Evolutionary conservation across 2,888 invertebrate genomes (phyloP).

Genomic region (Ectropis crepuscularia): DNA sequence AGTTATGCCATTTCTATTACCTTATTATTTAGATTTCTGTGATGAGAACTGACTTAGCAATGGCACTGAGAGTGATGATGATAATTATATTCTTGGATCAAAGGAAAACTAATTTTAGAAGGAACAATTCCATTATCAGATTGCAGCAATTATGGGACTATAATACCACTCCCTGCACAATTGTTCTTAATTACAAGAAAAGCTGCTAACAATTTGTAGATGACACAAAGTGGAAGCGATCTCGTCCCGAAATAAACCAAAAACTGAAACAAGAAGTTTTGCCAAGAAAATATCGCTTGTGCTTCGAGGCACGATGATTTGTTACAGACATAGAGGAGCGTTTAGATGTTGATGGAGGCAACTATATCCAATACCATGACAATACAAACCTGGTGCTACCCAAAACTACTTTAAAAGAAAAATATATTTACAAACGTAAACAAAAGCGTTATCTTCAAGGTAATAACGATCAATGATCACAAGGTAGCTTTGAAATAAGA

Average conservation of each 20-base stretch:
- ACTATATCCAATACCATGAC: constrained; percentile 52
- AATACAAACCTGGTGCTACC: constrained; percentile 27
- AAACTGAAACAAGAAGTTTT: constrained; percentile 68
- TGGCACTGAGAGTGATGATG: too few species aligned
- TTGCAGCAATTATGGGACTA: constrained; percentile 6
- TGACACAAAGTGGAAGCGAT: constrained; percentile 57
- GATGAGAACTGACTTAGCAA: too few species aligned
- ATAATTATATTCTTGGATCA: too few species aligned
- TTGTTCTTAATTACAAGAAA: constrained; percentile 44
- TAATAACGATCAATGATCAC: constrained; percentile 1
- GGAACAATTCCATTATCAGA: constrained; percentile 3
- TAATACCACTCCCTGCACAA: constrained; percentile 8
- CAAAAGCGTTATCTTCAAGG: constrained; percentile 18
- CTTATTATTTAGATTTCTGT: too few species aligned
- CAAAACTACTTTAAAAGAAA: constrained; percentile 23
- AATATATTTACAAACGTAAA: constrained; percentile 18
- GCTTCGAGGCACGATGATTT: constrained; percentile 51
- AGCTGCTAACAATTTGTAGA: constrained; percentile 45
- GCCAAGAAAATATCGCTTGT: constrained; percentile 69
- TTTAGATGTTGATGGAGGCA: constrained; percentile 52
- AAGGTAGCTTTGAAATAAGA: constrained; percentile 13
- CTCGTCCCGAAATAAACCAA: constrained; percentile 64
- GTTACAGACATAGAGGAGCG: constrained; percentile 49
- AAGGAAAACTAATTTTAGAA: too few species aligned
- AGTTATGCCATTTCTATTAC: too few species aligned